These are phyloP conservation scores for Terrapene triunguis DNA, from an alignment of 2,113 vertebrate species.

Conservation along the genomic window DNA sequence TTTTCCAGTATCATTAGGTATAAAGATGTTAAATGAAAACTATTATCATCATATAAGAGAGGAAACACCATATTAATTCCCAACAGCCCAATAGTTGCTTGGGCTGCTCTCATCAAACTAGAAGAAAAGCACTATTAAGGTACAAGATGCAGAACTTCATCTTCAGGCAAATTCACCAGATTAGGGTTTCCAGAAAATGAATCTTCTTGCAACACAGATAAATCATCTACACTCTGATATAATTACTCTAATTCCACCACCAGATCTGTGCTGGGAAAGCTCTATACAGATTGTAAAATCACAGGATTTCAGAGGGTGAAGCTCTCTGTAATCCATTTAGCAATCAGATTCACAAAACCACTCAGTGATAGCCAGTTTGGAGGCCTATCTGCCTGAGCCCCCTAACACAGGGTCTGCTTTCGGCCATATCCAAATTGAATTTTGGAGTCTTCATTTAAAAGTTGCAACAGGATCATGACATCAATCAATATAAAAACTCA, in stretches of 20 bases:
- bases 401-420: background rate
- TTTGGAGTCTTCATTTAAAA: background rate
- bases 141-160: background rate
- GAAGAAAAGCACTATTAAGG: background rate
- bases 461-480: background rate
- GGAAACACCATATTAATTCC: background rate
- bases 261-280: background rate
- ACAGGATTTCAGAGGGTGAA: background rate
- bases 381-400: accelerated
- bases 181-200: background rate
- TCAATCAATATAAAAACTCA: background rate
- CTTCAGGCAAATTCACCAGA: background rate
- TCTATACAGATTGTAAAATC: background rate
- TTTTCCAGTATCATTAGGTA: background rate
- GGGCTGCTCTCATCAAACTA: background rate
- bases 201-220: background rate
- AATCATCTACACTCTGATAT: background rate
- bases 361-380: background rate
- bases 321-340: too few species aligned
- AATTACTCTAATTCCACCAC: background rate
- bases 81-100: background rate
- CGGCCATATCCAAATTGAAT: background rate
- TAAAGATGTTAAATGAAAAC: background rate
- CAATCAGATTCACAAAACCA: background rate
- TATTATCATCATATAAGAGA: background rate